Base-by-base conservation (phyloP, 2,113 vertebrate species). In the Poecile atricapillus region DNA sequence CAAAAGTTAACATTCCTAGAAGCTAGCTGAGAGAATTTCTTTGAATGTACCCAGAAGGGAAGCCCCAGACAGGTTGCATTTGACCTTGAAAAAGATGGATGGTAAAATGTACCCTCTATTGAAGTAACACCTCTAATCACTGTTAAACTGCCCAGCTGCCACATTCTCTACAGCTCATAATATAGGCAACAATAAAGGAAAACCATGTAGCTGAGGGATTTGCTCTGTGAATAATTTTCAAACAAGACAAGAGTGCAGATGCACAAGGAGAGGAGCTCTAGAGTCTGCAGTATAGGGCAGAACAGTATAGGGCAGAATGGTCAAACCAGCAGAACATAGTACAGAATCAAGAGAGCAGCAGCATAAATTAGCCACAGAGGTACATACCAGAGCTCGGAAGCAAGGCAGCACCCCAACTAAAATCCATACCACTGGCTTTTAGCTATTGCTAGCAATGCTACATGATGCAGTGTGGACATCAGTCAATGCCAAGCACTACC, bases 21-120 rank as follows among this genome's bases (percentile, higher is more conserved):
- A 95, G 71, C 10, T 87, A 70, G 67, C 62, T 84, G 90, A 92
- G 85, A 88, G 60, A 73, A 55, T 39, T 70, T 79, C 69, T 93
- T 92, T 43, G 39, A 87, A 91, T 22, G 16, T 35, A 83, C 28
- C 73, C 65, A 84, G 62, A 86, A 92, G 52, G 4, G 50, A 95
- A 86, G 39, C 43, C n/a, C 35, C 17, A 92, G 37, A 23, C 58
- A 88, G 63, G 87, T 15, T 80, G 80, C 55, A 70, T 90, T 60
- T 47, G 76, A 94, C 82, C 82, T 87, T 89, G 69, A 65, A 56
- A 70, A 89, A 81, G 50, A 59, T 19, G 39, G 69, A 52, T 69
- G 46, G 63, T 46, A 64, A 56, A 90, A 89, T 0, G 11, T 16
- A 47, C 39, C 52, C 44, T 84, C 58, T 46, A 15, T 1, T 87